These are phyloP conservation scores for Cygnus olor DNA, from an alignment of 2,797 vertebrate species.

Conservation along the genomic window DNA sequence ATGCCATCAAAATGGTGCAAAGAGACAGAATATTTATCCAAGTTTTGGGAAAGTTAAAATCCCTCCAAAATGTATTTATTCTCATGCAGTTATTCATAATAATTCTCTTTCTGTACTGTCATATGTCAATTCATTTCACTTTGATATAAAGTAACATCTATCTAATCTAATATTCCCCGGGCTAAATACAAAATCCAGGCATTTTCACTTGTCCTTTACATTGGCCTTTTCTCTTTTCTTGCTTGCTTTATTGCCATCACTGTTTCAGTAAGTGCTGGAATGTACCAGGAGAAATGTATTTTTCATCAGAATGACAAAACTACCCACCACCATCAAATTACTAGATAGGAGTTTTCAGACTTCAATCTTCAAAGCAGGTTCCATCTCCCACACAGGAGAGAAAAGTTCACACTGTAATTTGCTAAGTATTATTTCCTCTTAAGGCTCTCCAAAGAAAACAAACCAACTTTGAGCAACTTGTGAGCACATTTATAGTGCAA, in stretches of 20 bases:
- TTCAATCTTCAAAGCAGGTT: neutral
- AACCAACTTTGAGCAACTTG: neutral
- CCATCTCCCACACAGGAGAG: neutral
- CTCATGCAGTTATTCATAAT: neutral
- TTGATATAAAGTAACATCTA: neutral
- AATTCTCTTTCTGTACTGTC: neutral
- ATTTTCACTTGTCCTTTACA: neutral
- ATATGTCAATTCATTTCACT: neutral
- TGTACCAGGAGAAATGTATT: neutral
- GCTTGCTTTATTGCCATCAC: neutral
- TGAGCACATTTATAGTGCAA: neutral
- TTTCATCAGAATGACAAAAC: neutral
- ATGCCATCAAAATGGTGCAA: neutral
- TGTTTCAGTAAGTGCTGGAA: neutral
- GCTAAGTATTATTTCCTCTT: neutral
- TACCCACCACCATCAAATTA: neutral
- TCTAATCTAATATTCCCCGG: neutral
- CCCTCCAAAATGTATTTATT: neutral
- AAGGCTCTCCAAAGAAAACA: neutral
- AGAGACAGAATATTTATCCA: neutral
- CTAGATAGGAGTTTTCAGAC: neutral
- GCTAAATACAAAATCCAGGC: neutral
- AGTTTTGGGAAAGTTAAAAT: neutral
- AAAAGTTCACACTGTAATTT: neutral
- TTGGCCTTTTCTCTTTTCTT: neutral